Percentiles rank a stretch among this genome's conserved stretches.
Conservation (phyloP, 2,797 vertebrate species). For the Bradypus variegatus region DNA sequence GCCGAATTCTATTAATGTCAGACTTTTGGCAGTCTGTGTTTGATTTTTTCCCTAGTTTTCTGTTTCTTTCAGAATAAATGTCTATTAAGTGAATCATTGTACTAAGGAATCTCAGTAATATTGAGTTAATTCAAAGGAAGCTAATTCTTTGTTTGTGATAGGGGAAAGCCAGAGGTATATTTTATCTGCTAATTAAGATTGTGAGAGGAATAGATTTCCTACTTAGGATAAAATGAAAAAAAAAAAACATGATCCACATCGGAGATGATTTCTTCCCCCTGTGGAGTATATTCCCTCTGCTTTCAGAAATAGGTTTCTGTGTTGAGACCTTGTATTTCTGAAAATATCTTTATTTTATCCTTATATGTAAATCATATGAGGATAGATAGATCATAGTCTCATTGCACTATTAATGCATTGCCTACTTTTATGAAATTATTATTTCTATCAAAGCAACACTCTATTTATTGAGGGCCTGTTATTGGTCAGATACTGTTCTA, state of each 20-base stretch:
- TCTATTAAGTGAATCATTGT: constrained; percentile 41
- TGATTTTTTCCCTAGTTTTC: constrained; percentile 4
- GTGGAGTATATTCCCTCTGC: constrained; percentile 5
- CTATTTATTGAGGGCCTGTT: background rate
- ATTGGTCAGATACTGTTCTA: background rate
- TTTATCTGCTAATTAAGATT: constrained; percentile 42
- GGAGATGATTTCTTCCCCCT: background rate
- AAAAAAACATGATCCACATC: background rate
- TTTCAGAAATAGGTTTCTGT: constrained; percentile 32
- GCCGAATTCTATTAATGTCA: constrained; percentile 23
- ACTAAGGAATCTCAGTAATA: constrained; percentile 45
- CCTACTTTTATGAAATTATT: background rate
- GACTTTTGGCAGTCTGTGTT: constrained; percentile 40
- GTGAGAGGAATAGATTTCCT: constrained; percentile 32
- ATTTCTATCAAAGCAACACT: background rate
- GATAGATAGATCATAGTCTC: background rate
- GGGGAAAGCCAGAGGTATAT: constrained; percentile 20
- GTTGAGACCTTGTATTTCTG: constrained; percentile 14
- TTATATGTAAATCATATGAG: background rate
- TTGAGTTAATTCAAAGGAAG: constrained; percentile 50
- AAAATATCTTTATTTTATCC: constrained; percentile 26
- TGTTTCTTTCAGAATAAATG: constrained; percentile 43
- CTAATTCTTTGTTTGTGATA: constrained; percentile 33
- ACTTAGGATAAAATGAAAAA: constrained; percentile 21
- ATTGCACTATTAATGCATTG: background rate